Evolutionary conservation across 2,888 invertebrate genomes (phyloP).

Genomic region (Halocaridina rubra): DNA sequence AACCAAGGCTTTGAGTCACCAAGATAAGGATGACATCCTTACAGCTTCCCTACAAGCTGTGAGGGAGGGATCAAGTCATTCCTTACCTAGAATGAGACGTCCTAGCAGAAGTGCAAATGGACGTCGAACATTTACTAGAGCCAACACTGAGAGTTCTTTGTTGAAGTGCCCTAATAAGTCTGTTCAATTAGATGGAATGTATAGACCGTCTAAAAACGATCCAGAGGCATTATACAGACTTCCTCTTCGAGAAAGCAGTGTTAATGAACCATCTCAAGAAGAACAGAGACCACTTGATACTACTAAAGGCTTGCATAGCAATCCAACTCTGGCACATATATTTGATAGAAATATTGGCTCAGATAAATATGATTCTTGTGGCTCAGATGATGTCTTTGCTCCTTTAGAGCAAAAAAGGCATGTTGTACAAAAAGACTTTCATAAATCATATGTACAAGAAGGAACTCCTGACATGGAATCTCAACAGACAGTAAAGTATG

Average conservation of each 20-base stretch:
- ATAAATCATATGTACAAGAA: not conserved
- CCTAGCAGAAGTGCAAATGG: not conserved
- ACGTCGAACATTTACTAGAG: slow-evolving; percentile 46
- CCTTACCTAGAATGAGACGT: slow-evolving; percentile 37
- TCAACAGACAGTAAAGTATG: not conserved
- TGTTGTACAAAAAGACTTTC: not conserved
- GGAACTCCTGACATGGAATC: not conserved
- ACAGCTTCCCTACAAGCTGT: not conserved
- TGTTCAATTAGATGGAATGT: slow-evolving; percentile 1
- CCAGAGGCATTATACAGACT: slow-evolving; percentile 7
- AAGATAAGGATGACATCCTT: not conserved
- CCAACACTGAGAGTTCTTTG: slow-evolving; percentile 54
- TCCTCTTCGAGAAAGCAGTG: slow-evolving; percentile 23
- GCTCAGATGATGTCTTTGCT: slow-evolving; percentile 45
- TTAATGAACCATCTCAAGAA: not conserved
- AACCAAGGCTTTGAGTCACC: not conserved
- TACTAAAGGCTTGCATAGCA: slow-evolving; percentile 1
- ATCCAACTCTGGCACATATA: slow-evolving; percentile 21
- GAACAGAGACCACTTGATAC: slow-evolving; percentile 12
- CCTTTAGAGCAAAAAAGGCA: slow-evolving; percentile 38
- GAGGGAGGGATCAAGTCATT: slow-evolving; percentile 33
- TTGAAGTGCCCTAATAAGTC: slow-evolving; percentile 14
- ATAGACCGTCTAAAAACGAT: slow-evolving; percentile 41
- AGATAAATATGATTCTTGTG: slow-evolving; percentile 13
- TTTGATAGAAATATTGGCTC: not conserved